Evolutionary conservation across 1,140 invertebrate genomes (phyloP).

Genomic region (Habropoda laboriosa): DNA sequence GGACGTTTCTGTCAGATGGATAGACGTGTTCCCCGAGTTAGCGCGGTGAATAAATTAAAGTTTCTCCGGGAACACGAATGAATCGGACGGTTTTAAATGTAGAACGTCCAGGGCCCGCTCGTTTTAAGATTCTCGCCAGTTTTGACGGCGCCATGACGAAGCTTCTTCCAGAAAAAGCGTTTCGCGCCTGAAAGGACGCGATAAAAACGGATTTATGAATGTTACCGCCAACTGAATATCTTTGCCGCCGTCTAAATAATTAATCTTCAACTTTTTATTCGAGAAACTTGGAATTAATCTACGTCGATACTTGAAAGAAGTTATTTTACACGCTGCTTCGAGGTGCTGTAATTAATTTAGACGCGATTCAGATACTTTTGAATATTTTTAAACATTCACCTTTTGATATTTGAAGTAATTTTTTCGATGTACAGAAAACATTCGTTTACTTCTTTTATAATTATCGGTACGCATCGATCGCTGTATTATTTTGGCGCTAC

Average conservation of each 20-base stretch:
- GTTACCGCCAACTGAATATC: neutral
- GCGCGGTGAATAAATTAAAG: conserved; percentile 27
- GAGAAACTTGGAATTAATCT: no score
- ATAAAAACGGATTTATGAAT: conserved; percentile 9
- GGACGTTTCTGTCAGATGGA: neutral
- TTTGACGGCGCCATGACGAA: neutral
- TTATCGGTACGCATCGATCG: no score
- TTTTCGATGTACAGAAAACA: no score
- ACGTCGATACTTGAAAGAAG: no score
- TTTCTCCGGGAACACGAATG: neutral
- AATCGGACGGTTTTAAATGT: conserved; percentile 29
- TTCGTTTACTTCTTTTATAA: no score
- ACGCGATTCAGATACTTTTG: no score
- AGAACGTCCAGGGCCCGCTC: conserved; percentile 3
- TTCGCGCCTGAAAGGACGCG: neutral
- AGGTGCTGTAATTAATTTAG: no score
- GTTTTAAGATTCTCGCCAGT: conserved; percentile 7
- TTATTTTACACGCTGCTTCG: no score
- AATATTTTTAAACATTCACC: no score
- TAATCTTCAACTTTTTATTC: no score
- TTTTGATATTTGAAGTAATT: no score
- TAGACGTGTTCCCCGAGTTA: neutral
- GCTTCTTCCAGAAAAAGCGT: neutral
- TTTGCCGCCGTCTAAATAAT: neutral
- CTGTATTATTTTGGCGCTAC: no score